Percentiles rank a stretch among this genome's conserved stretches.
Evolutionary conservation across 2,113 vertebrate species (phyloP).

Genomic region (Hyla sarda): DNA sequence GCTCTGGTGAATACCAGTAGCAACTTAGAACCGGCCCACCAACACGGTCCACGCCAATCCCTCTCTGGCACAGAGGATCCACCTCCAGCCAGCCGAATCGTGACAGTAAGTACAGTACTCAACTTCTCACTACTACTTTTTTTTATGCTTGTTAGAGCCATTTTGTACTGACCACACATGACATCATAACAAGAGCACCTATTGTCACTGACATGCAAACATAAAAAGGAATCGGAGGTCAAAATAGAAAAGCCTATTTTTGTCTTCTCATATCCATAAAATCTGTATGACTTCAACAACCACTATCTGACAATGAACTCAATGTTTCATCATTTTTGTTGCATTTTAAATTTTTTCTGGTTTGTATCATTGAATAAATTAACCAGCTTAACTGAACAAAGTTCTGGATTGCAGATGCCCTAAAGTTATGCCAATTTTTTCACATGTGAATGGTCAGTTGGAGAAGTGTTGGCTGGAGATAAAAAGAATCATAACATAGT

Average conservation of each 20-base stretch:
- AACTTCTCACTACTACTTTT: no score
- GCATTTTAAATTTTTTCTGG: neutral
- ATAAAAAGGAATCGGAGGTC: neutral
- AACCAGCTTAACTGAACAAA: neutral
- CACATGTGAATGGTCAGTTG: slow-evolving; percentile 54
- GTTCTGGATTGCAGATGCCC: slow-evolving; percentile 51
- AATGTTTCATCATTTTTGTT: neutral
- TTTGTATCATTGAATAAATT: slow-evolving; percentile 16
- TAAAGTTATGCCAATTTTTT: slow-evolving; percentile 38
- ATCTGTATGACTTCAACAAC: neutral
- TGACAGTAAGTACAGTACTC: no score
- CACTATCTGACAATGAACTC: neutral
- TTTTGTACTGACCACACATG: neutral
- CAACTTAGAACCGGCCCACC: no score
- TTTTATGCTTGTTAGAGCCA: neutral
- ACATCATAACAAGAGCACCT: neutral
- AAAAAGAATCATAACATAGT: slow-evolving; percentile 23
- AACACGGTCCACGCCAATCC: no score
- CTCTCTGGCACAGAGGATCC: no score
- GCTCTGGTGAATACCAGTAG: no score
- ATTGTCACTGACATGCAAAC: neutral
- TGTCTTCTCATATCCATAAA: neutral
- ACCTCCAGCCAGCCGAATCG: no score
- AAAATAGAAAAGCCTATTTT: neutral
- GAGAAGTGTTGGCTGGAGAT: slow-evolving; percentile 45